Evolutionary conservation across 2,113 vertebrate genomes (phyloP).

Genomic region (Gallinago jamesoni): DNA sequence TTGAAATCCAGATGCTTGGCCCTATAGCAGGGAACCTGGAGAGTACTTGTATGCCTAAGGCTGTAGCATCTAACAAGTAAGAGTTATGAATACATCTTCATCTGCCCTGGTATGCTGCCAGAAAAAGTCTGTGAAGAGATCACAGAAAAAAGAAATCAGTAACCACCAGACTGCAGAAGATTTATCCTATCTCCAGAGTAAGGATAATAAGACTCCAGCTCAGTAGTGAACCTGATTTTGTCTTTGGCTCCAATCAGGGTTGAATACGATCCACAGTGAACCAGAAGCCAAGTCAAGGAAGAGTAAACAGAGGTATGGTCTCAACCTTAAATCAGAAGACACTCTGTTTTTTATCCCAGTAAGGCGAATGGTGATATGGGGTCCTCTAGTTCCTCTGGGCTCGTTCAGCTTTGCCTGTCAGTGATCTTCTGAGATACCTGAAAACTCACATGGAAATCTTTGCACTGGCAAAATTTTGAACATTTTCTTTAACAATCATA

Average conservation of each 20-base stretch:
- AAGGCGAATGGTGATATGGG: neutral
- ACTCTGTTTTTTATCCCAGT: neutral
- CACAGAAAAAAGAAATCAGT: neutral
- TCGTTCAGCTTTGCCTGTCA: neutral
- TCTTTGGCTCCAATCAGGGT: neutral
- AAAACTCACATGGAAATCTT: neutral
- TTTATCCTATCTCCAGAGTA: neutral
- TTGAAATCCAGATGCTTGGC: neutral
- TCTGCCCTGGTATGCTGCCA: neutral
- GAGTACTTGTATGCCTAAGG: neutral
- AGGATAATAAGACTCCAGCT: neutral
- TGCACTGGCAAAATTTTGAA: neutral
- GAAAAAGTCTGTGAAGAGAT: neutral
- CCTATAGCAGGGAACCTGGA: neutral
- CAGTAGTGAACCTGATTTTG: neutral
- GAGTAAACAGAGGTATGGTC: neutral
- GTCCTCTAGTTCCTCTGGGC: neutral
- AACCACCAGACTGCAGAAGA: neutral
- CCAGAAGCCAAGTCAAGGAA: neutral
- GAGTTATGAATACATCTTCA: neutral
- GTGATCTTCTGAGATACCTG: neutral
- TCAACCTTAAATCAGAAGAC: neutral
- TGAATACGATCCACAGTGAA: neutral
- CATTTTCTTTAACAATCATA: neutral
- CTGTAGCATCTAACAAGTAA: neutral